Base-by-base conservation (phyloP, 37 sponge, comb jelly and placozoan species). In the Ianthella basta region DNA sequence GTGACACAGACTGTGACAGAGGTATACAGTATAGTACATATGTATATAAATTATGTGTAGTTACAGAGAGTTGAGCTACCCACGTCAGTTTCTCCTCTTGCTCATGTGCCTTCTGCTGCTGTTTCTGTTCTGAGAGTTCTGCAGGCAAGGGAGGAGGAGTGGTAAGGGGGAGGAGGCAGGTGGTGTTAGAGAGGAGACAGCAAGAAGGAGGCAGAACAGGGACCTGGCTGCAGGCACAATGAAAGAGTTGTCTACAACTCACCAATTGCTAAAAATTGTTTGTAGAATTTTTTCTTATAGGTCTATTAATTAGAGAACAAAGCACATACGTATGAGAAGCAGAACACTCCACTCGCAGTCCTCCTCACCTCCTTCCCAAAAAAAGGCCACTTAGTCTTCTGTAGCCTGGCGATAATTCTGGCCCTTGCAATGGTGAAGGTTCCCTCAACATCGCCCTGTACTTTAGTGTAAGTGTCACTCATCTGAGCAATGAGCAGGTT, bases 401-500 rank as follows among this genome's bases (percentile, higher is more conserved):
- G 74, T 1, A 85, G 30, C 5, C 59, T 60, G 50, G 77, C 77
- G 15, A 85, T 36, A 30, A 59, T 44, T 25, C 39, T 55, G 21
- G 86, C 86, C 27, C 86, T 55, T 50, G 39, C 53, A 19, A 85
- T 32, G 29, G 38, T 77, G 37, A 85, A 53, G 56, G 70, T 73
- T 37, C 86, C 56, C 59, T 85, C 74, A 21, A 53, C 78, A 39
- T 85, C 78, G 15, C 15, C 57, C 86, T 85, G 86, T 30, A 85
- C 78, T 55, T 85, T 85, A 54, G 39, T 75, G 67, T 85, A 85
- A 16, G 86, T 75, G 78, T 85, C 78, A 75, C 77, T 74, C 74
- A 85, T 50, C 78, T 85, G 86, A 21, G 86, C 86, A 75, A 85
- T 85, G 36, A 85, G 78, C 19, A 85, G 33, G 78, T 85, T 85